These are phyloP conservation scores for Belonocnema kinseyi DNA, from an alignment of 1,140 invertebrate species.

Conservation along the genomic window DNA sequence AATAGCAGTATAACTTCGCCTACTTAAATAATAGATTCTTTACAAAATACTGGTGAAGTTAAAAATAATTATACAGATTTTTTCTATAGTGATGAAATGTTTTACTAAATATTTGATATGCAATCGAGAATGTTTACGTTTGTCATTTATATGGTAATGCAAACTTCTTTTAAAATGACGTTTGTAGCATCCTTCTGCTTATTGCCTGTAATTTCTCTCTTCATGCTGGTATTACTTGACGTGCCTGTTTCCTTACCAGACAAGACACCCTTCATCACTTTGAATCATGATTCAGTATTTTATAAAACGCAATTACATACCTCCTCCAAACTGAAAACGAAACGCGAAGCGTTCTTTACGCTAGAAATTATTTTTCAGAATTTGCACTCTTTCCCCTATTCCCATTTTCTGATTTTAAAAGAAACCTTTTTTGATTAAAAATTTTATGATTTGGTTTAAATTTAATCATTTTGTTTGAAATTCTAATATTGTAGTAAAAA, in stretches of 20 bases:
- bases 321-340: neutral
- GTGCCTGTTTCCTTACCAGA: neutral
- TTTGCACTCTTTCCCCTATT: no score
- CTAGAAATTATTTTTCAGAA: no score
- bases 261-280: neutral
- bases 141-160: constrained; percentile 25
- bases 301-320: neutral
- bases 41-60: neutral
- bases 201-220: neutral
- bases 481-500: no score
- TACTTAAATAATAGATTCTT: no score
- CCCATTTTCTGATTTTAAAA: no score
- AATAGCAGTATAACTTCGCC: no score
- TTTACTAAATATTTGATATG: neutral
- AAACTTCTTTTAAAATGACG: constrained; percentile 10
- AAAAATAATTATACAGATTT: neutral
- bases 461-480: no score
- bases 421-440: no score
- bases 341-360: no score
- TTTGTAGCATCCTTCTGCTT: neutral
- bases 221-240: neutral
- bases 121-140: constrained; percentile 1
- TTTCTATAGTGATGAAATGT: neutral
- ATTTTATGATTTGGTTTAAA: no score
- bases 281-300: neutral